Evolutionary conservation across 2,113 vertebrate species (phyloP).

Genomic region (Diglossa brunneiventris): DNA sequence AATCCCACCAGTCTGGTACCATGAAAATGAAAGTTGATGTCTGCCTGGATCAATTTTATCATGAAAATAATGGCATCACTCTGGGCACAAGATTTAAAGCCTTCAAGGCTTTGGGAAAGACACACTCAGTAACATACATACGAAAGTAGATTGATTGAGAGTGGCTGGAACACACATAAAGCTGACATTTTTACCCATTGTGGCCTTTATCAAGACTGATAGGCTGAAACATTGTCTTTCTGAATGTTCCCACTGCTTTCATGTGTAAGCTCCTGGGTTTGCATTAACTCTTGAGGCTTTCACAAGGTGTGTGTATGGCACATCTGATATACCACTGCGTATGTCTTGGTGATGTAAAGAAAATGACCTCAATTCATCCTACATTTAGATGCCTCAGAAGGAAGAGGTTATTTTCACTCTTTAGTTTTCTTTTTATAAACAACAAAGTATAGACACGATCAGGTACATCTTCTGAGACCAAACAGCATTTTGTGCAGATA

Average conservation of each 20-base stretch:
- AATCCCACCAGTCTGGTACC: conserved; percentile 59
- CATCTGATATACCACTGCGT: background rate
- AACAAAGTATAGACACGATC: background rate
- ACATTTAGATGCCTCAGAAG: background rate
- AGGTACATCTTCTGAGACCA: background rate
- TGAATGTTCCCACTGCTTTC: background rate
- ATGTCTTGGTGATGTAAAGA: background rate
- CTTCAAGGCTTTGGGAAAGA: conserved; percentile 35
- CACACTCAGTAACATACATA: conserved; percentile 29
- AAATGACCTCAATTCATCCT: background rate
- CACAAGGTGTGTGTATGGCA: background rate
- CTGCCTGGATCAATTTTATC: conserved; percentile 51
- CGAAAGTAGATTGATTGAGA: conserved; percentile 13
- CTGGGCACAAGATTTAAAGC: conserved; percentile 19
- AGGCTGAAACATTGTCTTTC: conserved; percentile 17
- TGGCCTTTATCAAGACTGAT: conserved; percentile 24
- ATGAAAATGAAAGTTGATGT: conserved; percentile 51
- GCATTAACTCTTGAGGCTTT: conserved; percentile 10
- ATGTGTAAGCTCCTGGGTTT: conserved; percentile 3
- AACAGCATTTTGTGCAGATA: background rate
- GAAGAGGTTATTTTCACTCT: background rate
- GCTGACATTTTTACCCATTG: conserved; percentile 4
- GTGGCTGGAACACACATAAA: conserved; percentile 10
- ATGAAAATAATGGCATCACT: conserved; percentile 20
- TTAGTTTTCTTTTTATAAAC: background rate